A percentile compares a stretch with the other conserved stretches of the same genome.
These are phyloP conservation scores for Actenoides lindsayi DNA, from an alignment of 2,113 vertebrate genomes.

Conservation along the genomic window DNA sequence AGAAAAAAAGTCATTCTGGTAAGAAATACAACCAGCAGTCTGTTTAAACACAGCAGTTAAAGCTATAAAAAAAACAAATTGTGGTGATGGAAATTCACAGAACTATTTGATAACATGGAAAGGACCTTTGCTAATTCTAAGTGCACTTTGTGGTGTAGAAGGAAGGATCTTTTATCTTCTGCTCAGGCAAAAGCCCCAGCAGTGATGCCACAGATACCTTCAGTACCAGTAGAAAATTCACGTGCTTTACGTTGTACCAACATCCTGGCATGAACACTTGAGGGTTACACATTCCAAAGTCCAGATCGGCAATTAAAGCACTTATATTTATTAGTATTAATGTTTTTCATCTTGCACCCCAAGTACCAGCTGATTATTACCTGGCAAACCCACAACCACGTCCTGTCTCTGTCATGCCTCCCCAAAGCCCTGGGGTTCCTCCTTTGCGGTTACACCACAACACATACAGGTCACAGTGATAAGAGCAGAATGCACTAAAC, in stretches of 20 bases:
- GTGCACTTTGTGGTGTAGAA: not conserved
- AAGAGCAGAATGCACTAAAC: not conserved
- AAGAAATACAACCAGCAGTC: not conserved
- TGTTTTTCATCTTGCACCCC: not conserved
- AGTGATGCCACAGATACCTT: not conserved
- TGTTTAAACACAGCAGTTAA: not conserved
- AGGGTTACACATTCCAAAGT: not conserved
- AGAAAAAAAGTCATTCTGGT: not conserved
- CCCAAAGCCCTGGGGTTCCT: not conserved
- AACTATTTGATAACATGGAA: not conserved
- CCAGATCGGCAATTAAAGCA: not conserved
- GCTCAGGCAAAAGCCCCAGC: not conserved
- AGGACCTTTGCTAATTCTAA: not conserved
- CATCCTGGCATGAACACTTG: not conserved
- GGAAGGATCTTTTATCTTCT: not conserved
- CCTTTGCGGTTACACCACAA: not conserved
- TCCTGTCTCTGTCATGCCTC: not conserved
- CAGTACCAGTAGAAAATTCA: not conserved
- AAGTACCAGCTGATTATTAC: not conserved
- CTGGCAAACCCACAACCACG: not conserved
- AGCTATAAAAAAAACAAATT: not conserved
- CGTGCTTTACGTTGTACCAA: not conserved
- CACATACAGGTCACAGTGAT: not conserved
- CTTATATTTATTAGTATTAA: not conserved
- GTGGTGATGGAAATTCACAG: not conserved